Evolutionary conservation across 1,140 invertebrate species (phyloP).

Genomic region (Hyposmocoma kahamanoa): DNA sequence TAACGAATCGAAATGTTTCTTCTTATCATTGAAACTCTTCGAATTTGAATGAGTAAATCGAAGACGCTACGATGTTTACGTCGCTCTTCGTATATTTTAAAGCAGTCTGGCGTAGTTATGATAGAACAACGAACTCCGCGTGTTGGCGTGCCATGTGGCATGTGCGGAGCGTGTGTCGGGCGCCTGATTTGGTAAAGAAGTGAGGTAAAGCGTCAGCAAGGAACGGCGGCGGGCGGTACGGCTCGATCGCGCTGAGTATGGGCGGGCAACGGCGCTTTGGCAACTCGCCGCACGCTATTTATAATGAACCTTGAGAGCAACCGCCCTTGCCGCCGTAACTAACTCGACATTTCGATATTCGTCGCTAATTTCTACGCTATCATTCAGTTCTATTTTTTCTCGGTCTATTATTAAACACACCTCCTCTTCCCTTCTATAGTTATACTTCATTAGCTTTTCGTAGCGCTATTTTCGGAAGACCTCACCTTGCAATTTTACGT

Average conservation of each 20-base stretch:
- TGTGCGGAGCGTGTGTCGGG: conserved; percentile 15
- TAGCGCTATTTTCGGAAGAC: conserved; percentile 34
- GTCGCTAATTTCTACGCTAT: conserved; percentile 15
- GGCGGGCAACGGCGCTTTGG: conserved; percentile 58
- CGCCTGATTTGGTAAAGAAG: conserved; percentile 42
- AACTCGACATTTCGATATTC: conserved; percentile 34
- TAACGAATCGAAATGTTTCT: too few species aligned
- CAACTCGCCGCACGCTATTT: conserved; percentile 65
- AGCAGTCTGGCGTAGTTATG: not conserved
- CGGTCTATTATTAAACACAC: conserved; percentile 20
- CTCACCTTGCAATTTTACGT: conserved; percentile 38
- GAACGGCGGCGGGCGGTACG: conserved; percentile 10
- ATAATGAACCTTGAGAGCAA: conserved; percentile 68
- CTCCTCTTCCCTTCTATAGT: conserved; percentile 21
- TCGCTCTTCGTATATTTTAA: not conserved
- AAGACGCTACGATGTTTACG: not conserved
- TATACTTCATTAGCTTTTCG: conserved; percentile 22
- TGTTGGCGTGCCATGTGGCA: not conserved
- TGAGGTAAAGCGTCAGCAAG: conserved; percentile 20
- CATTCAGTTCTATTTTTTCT: conserved; percentile 25
- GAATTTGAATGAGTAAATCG: not conserved
- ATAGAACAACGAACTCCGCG: not conserved
- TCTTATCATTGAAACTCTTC: not conserved
- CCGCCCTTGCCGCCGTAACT: conserved; percentile 60
- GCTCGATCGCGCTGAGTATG: conserved; percentile 27